Evolutionary conservation across 2,888 invertebrate species (phyloP).

Genomic region (Sphecodes monilicornis): DNA sequence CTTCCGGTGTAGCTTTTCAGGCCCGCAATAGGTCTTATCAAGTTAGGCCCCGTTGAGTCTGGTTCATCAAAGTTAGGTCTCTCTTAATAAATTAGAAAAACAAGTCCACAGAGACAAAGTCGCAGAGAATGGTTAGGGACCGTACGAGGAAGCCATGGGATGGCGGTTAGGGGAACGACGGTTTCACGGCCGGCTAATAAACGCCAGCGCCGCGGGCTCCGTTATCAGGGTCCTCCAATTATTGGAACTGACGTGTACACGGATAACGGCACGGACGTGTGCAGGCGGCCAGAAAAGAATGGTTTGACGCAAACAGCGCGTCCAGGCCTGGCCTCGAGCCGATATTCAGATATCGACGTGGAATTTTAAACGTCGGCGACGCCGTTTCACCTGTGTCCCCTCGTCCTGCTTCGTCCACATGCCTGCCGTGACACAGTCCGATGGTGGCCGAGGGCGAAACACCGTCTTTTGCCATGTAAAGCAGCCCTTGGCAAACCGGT

Average conservation of each 20-base stretch:
- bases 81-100: not conserved
- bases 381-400: not conserved
- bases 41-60: not conserved
- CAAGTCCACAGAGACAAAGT: not conserved
- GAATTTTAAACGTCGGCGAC: conserved; percentile 9
- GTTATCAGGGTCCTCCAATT: conserved; percentile 56
- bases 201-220: conserved; percentile 48
- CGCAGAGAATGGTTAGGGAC: not conserved
- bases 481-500: too few species aligned
- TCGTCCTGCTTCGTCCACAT: not conserved
- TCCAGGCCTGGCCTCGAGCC: not conserved
- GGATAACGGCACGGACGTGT: conserved; percentile 21
- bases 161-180: not conserved
- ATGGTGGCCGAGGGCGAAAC: not conserved
- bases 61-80: not conserved
- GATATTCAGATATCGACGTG: conserved; percentile 31
- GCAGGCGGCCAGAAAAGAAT: conserved; percentile 26
- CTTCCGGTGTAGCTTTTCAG: not conserved
- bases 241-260: conserved; percentile 55
- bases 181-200: conserved; percentile 46
- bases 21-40: too few species aligned
- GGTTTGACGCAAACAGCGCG: conserved; percentile 27
- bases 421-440: not conserved
- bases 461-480: conserved; percentile 16
- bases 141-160: not conserved